These are phyloP conservation scores for Morpho achilles DNA, from an alignment of 2,888 invertebrate species.

Conservation along the genomic window DNA sequence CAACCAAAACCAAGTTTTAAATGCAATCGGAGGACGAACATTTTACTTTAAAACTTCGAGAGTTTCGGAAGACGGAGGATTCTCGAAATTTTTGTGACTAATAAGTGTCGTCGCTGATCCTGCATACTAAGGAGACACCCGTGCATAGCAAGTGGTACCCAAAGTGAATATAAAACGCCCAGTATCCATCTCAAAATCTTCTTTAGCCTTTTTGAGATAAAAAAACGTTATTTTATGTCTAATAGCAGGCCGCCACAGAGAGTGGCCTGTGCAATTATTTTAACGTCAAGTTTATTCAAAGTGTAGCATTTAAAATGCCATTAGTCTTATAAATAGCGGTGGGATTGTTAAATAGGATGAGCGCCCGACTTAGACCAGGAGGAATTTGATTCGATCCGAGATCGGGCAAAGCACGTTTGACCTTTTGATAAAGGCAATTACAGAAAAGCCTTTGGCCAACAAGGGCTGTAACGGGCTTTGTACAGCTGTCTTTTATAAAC, in stretches of 20 bases:
- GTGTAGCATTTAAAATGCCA: constrained; percentile 18
- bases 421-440: constrained; percentile 35
- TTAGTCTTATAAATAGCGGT: constrained; percentile 26
- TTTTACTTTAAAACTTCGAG: constrained; percentile 57
- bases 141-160: constrained; percentile 65
- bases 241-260: constrained; percentile 21
- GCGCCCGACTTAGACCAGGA: constrained; percentile 24
- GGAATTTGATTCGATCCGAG: constrained; percentile 32
- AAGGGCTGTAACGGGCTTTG: constrained; percentile 28
- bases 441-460: constrained; percentile 30
- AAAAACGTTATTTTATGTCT: constrained; percentile 32
- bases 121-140: constrained; percentile 71
- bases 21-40: constrained; percentile 54
- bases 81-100: constrained; percentile 74
- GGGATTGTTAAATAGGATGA: constrained; percentile 28
- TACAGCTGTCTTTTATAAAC: constrained; percentile 26
- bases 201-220: constrained; percentile 44
- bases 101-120: constrained; percentile 66
- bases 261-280: constrained; percentile 19
- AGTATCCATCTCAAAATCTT: constrained; percentile 57
- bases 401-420: constrained; percentile 33
- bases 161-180: constrained; percentile 67
- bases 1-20: constrained; percentile 61
- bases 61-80: constrained; percentile 50
- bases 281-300: constrained; percentile 24